Conservation (phyloP, 2,797 vertebrate species). For the Mionectes olivaceus region DNA sequence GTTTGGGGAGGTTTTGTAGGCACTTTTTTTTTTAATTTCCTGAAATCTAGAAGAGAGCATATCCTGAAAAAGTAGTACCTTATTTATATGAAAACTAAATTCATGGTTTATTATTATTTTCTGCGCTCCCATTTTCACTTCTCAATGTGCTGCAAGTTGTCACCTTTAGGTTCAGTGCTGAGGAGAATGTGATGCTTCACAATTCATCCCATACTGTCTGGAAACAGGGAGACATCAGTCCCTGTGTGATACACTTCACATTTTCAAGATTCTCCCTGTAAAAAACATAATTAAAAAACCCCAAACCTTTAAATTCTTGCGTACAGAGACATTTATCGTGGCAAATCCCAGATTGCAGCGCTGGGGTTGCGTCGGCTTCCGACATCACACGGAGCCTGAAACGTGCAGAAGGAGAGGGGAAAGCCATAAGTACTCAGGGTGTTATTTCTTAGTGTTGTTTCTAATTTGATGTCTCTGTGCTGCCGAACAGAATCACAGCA, state of each 20-base stretch:
- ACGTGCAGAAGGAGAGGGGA: background rate
- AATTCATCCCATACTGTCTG: background rate
- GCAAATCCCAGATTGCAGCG: background rate
- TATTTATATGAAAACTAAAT: background rate
- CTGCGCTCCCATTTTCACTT: background rate
- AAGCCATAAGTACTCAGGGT: background rate
- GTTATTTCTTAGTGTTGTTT: background rate
- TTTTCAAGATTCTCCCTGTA: background rate
- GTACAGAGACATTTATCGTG: rapidly evolving
- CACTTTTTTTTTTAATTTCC: background rate
- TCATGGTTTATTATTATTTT: background rate
- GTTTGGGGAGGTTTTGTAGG: rapidly evolving
- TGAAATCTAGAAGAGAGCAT: background rate
- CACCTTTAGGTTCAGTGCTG: background rate
- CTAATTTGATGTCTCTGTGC: background rate
- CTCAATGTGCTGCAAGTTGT: background rate
- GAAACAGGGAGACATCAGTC: background rate
- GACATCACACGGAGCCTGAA: background rate
- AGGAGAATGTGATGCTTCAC: background rate
- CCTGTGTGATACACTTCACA: background rate
- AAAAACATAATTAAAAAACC: background rate
- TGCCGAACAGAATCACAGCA: background rate
- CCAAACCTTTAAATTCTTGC: background rate
- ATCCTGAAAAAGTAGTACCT: background rate
- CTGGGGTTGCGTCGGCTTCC: background rate